phyloP scores from a whole-genome alignment of 2,888 invertebrate species.

The Myathropa florea region DNA sequence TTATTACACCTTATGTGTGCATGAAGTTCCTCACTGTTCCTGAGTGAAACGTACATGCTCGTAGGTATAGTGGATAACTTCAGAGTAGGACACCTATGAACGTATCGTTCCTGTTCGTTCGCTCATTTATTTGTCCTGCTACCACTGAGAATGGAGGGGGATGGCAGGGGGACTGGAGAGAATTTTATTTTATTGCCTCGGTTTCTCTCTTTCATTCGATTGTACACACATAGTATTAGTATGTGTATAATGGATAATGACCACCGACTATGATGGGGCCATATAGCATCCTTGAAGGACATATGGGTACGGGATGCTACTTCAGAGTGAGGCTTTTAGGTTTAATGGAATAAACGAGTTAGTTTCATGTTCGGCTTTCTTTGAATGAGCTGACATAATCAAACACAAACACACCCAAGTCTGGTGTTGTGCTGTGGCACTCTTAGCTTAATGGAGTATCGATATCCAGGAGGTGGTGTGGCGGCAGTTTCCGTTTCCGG shows the following conservation, averaged over 20 bases:
- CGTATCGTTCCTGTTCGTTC: slow-evolving; percentile 5
- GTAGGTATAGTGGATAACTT: not conserved
- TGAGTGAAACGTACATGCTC: not conserved
- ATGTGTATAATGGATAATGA: slow-evolving; percentile 49
- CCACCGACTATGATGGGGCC: slow-evolving; percentile 44
- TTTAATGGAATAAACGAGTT: slow-evolving; percentile 71
- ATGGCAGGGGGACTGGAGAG: not conserved
- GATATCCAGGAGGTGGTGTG: slow-evolving; percentile 28
- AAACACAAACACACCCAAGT: slow-evolving; percentile 30
- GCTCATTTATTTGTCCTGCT: slow-evolving; percentile 23
- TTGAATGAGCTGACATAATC: slow-evolving; percentile 66
- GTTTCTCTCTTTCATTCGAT: slow-evolving; percentile 9
- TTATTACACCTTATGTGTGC: slow-evolving; percentile 54
- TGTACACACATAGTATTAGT: slow-evolving; percentile 33
- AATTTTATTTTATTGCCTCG: slow-evolving; percentile 59
- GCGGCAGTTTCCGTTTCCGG: not conserved
- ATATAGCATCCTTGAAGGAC: slow-evolving; percentile 49
- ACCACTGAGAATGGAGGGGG: slow-evolving; percentile 21
- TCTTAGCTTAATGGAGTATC: slow-evolving; percentile 57
- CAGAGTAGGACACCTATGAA: slow-evolving; percentile 13
- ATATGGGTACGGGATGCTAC: slow-evolving; percentile 60
- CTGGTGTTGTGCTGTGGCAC: not conserved
- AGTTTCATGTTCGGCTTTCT: slow-evolving; percentile 60
- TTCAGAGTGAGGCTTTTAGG: slow-evolving; percentile 60
- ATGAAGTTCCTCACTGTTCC: slow-evolving; percentile 9